Conservation (phyloP, 2,113 vertebrate genomes). For the Copsychus sechellarum region DNA sequence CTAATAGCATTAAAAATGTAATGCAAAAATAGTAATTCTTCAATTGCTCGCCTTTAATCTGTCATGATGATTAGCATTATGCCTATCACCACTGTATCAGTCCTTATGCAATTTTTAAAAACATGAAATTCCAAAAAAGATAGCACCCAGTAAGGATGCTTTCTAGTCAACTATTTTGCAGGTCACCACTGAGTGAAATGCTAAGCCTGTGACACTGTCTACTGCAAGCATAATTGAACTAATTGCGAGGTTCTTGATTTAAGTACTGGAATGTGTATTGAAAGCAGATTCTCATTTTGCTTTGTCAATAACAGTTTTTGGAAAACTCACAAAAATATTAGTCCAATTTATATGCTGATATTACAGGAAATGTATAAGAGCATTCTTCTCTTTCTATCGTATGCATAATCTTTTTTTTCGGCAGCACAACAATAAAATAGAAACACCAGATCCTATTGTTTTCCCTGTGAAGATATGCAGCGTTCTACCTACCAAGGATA, state of each 20-base stretch:
- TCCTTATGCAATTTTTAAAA: not conserved
- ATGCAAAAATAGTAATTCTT: not conserved
- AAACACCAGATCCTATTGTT: not conserved
- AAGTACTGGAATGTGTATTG: not conserved
- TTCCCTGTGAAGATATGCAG: not conserved
- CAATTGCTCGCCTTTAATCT: not conserved
- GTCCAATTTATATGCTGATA: not conserved
- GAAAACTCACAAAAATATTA: not conserved
- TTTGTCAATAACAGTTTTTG: slow-evolving; percentile 10
- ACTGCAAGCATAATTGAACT: not conserved
- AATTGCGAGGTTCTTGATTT: slow-evolving; percentile 9
- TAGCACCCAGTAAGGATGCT: not conserved
- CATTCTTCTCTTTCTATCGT: slow-evolving; percentile 39
- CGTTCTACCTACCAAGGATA: not conserved
- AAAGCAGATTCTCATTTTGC: slow-evolving; percentile 28
- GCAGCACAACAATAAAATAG: not conserved
- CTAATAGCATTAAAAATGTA: not conserved
- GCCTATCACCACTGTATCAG: not conserved
- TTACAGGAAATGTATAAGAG: slow-evolving; percentile 21
- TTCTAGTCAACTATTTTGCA: not conserved
- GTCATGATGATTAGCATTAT: not conserved
- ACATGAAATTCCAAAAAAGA: not conserved
- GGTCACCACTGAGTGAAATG: not conserved
- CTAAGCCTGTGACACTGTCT: not conserved
- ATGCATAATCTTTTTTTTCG: not conserved